Percentiles rank a stretch among this genome's conserved stretches.
Evolutionary conservation across 2,888 invertebrate genomes (phyloP).

Genomic region (Synanthedon tipuliformis): DNA sequence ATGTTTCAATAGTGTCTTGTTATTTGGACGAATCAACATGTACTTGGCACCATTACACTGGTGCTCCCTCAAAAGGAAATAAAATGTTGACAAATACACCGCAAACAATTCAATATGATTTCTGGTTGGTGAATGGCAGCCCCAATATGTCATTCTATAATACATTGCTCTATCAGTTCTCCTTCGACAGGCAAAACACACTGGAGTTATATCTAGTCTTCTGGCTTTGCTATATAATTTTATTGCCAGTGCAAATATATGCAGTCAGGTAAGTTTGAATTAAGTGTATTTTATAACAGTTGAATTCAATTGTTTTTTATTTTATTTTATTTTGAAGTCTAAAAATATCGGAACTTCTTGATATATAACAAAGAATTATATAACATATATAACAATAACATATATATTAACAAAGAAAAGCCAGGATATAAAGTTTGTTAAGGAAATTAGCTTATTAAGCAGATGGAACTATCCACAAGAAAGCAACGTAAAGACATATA

Average conservation of each 20-base stretch:
- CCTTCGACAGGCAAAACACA: slow-evolving; percentile 94
- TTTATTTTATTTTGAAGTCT: no score
- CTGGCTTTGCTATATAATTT: slow-evolving; percentile 85
- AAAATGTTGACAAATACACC: slow-evolving; percentile 42
- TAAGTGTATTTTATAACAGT: no score
- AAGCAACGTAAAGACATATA: no score
- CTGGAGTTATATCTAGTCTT: slow-evolving; percentile 91
- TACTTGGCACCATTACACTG: slow-evolving; percentile 82
- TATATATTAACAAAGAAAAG: no score
- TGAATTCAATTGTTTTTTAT: no score
- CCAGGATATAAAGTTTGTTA: no score
- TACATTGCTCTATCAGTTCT: slow-evolving; percentile 93
- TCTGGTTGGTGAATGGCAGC: slow-evolving; percentile 96
- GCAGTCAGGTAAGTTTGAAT: slow-evolving; percentile 73
- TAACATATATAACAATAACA: no score
- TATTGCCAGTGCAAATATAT: slow-evolving; percentile 91
- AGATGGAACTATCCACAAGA: no score
- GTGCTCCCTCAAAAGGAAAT: slow-evolving; percentile 40
- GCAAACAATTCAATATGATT: slow-evolving; percentile 77
- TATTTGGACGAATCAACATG: slow-evolving; percentile 84
- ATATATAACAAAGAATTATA: no score
- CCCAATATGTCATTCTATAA: slow-evolving; percentile 90
- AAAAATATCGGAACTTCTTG: no score
- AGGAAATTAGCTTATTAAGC: no score
- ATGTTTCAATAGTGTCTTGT: slow-evolving; percentile 93